Conservation (phyloP, 1,140 invertebrate species). For the Streblospio benedicti region DNA sequence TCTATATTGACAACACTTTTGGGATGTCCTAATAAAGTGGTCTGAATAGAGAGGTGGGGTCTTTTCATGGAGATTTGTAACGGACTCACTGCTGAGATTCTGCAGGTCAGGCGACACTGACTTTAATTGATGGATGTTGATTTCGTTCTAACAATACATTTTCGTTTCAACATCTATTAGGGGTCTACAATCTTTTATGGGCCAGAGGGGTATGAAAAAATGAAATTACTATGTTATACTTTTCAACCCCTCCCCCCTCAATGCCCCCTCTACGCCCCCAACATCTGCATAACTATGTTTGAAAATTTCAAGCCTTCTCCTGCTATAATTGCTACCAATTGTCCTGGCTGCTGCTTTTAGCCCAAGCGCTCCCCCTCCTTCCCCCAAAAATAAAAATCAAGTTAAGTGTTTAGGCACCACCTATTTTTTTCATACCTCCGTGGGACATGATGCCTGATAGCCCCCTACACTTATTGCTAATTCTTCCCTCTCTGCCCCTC, state of each 20-base stretch:
- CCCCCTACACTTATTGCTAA: background rate
- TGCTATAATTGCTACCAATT: background rate
- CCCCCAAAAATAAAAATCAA: background rate
- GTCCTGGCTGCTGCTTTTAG: background rate
- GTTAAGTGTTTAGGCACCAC: conserved; percentile 5
- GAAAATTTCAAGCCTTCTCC: too few relatives aligned
- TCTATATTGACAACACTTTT: background rate
- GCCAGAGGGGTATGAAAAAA: too few relatives aligned
- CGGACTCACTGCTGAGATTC: background rate
- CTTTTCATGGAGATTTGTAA: background rate
- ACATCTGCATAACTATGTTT: too few relatives aligned
- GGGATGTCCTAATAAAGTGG: background rate
- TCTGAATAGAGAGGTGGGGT: background rate
- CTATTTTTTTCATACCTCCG: background rate
- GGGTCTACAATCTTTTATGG: too few relatives aligned
- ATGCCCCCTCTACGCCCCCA: too few relatives aligned
- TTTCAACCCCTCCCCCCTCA: too few relatives aligned
- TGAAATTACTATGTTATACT: too few relatives aligned
- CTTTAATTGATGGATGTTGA: too few relatives aligned
- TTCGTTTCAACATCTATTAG: too few relatives aligned
- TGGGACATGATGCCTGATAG: background rate
- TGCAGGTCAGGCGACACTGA: too few relatives aligned
- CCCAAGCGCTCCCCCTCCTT: background rate
- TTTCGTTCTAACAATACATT: too few relatives aligned
- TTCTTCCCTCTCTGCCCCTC: conserved; percentile 51